These are phyloP conservation scores for Zoanthus solanderi DNA, from an alignment of 92 coral and sea anemone genomes.

Conservation along the genomic window DNA sequence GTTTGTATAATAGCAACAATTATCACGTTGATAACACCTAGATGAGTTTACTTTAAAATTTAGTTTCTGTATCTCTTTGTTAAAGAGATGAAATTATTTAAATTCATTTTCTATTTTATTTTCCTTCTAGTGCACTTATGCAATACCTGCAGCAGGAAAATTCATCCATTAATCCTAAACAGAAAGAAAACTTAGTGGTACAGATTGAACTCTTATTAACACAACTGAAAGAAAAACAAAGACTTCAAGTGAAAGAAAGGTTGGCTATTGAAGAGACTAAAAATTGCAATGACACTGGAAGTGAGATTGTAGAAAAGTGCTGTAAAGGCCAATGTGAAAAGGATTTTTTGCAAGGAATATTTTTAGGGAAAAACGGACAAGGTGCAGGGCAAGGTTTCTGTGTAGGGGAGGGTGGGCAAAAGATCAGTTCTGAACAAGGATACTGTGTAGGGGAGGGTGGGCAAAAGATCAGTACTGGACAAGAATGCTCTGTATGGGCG, in stretches of 20 bases:
- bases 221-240: slow-evolving; percentile 6
- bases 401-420: neutral
- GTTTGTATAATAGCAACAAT: no score
- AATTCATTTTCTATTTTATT: neutral
- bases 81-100: no score
- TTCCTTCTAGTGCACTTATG: neutral
- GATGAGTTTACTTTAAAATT: neutral
- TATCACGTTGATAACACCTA: no score
- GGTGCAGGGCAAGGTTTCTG: neutral
- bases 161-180: neutral
- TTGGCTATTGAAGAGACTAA: neutral
- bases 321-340: neutral
- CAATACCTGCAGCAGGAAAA: neutral
- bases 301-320: neutral
- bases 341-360: neutral
- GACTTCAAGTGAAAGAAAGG: slow-evolving; percentile 13
- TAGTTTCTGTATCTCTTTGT: neutral
- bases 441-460: neutral
- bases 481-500: neutral
- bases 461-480: neutral
- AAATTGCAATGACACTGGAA: neutral
- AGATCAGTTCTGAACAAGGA: neutral
- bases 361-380: neutral
- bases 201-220: slow-evolving; percentile 6
- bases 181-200: neutral